Conservation (phyloP, 2,797 vertebrate species). For the Acrocephalus scirpaceus region DNA sequence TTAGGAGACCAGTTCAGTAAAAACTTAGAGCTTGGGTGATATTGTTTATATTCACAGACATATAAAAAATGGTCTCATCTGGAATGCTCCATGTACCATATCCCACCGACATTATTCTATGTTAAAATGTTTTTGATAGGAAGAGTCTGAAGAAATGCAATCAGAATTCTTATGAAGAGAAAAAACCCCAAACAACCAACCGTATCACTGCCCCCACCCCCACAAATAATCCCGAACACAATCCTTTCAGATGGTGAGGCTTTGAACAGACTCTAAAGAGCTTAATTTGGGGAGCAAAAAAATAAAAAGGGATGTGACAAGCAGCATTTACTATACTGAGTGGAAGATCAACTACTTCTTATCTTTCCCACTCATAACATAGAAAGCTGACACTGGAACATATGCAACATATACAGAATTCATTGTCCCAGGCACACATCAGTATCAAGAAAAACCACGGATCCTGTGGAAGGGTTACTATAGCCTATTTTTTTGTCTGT, state of each 20-base stretch:
- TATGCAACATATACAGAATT: background rate
- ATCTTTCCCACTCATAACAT: background rate
- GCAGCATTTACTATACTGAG: background rate
- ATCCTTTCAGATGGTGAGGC: background rate
- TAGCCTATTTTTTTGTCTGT: fast-evolving
- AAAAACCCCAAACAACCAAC: fast-evolving
- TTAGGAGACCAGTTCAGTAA: background rate
- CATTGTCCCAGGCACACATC: background rate
- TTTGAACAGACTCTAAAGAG: background rate
- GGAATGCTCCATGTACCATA: background rate
- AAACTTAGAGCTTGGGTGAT: background rate
- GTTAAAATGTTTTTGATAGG: background rate
- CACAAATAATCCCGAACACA: background rate
- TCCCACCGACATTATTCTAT: background rate
- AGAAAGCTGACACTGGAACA: background rate
- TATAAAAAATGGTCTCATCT: background rate
- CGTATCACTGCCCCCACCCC: fast-evolving
- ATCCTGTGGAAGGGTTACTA: background rate
- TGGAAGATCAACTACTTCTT: background rate
- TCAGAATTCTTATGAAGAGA: background rate
- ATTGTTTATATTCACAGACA: background rate
- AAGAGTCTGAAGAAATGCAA: background rate
- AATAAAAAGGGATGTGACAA: background rate
- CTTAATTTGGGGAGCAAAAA: background rate
- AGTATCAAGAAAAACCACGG: background rate